Percentiles rank a stretch among this genome's conserved stretches.
Conservation (phyloP, 2,797 vertebrate genomes). For the Lerista edwardsae region DNA sequence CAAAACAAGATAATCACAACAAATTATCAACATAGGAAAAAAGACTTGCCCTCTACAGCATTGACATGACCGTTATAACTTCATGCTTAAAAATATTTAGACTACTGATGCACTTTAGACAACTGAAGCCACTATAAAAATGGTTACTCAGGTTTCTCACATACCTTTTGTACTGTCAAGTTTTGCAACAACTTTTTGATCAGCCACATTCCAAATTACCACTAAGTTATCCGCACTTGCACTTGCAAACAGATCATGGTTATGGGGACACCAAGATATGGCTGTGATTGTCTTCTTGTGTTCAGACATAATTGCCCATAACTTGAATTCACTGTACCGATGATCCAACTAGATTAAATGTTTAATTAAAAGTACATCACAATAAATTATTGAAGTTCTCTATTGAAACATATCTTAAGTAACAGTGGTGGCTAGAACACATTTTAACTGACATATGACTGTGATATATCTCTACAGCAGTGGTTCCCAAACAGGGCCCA, state of each 20-base stretch:
- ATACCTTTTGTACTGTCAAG: slow-evolving; percentile 91
- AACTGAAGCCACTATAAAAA: neutral
- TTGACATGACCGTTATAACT: neutral
- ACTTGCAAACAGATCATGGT: slow-evolving; percentile 91
- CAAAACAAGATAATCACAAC: neutral
- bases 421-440: no score
- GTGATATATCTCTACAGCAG: no score
- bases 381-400: slow-evolving; percentile 19
- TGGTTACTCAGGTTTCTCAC: slow-evolving; percentile 34
- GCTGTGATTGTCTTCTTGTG: slow-evolving; percentile 98
- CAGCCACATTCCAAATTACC: slow-evolving; percentile 94
- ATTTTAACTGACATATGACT: no score
- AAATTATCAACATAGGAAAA: neutral
- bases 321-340: slow-evolving; percentile 94
- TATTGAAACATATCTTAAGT: neutral
- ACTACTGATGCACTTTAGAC: neutral
- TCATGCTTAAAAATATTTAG: neutral
- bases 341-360: slow-evolving; percentile 86
- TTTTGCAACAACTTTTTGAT: slow-evolving; percentile 89
- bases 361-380: slow-evolving; percentile 43
- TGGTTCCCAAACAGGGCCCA: no score
- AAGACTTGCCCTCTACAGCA: neutral
- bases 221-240: slow-evolving; percentile 92
- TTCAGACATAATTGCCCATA: slow-evolving; percentile 95
- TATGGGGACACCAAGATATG: slow-evolving; percentile 95